Conservation (phyloP, 1,140 invertebrate species). For the Nasonia longicornis region DNA sequence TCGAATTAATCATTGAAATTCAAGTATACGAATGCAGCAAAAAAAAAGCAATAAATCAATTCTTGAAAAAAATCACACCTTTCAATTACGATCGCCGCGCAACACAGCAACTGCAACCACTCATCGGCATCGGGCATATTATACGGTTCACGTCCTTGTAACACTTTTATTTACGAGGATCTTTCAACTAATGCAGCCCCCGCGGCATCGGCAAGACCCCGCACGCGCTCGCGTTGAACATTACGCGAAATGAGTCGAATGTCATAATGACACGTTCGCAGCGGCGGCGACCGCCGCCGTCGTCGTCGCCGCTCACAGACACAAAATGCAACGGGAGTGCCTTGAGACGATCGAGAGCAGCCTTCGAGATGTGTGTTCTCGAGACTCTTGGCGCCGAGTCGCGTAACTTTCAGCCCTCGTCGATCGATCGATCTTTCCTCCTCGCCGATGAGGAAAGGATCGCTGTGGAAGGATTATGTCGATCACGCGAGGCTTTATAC, state of each 20-base stretch:
- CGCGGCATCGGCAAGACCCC: neutral
- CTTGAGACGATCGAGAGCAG: constrained; percentile 53
- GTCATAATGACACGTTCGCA: constrained; percentile 18
- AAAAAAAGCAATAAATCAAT: no score
- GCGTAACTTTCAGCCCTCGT: neutral
- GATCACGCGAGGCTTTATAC: constrained; percentile 4
- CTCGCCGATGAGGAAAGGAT: neutral
- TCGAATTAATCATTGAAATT: no score
- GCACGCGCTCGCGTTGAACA: neutral
- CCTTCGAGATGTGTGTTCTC: constrained; percentile 44
- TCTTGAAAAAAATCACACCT: no score
- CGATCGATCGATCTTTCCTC: neutral
- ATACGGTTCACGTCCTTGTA: constrained; percentile 34
- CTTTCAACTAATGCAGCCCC: constrained; percentile 3
- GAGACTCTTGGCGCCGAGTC: neutral
- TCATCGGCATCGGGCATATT: neutral
- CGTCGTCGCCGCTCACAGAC: neutral
- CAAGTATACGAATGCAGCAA: no score
- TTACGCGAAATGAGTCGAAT: constrained; percentile 26
- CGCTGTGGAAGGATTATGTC: neutral
- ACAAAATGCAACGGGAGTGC: constrained; percentile 29
- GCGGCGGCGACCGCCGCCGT: neutral
- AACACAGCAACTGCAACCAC: neutral
- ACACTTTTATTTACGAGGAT: constrained; percentile 41
- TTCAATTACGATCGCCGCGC: no score